Conservation (phyloP, 2,888 invertebrate genomes). For the Cosmorhoe ocellata region DNA sequence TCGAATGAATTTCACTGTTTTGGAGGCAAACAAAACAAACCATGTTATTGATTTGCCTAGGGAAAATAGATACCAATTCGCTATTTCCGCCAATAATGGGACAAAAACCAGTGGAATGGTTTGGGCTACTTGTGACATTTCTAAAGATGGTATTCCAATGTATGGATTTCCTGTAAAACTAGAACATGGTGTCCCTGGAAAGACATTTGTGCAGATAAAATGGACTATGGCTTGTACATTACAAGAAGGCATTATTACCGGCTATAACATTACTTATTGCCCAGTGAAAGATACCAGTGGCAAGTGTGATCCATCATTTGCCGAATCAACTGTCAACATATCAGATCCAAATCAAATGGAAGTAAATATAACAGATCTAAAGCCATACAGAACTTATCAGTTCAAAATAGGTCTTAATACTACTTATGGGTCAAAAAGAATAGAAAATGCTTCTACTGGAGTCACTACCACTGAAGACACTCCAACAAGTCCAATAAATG, state of each 20-base stretch:
- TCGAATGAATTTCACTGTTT: slow-evolving; percentile 69
- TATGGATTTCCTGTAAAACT: slow-evolving; percentile 74
- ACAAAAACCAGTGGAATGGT: slow-evolving; percentile 90
- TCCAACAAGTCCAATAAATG: slow-evolving; percentile 81
- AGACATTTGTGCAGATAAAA: slow-evolving; percentile 76
- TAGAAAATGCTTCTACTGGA: slow-evolving; percentile 80
- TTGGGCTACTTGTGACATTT: slow-evolving; percentile 88
- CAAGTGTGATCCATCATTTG: slow-evolving; percentile 78
- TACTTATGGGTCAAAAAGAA: slow-evolving; percentile 62
- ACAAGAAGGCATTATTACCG: slow-evolving; percentile 86
- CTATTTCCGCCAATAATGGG: slow-evolving; percentile 89
- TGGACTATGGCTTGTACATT: slow-evolving; percentile 92
- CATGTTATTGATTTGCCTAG: slow-evolving; percentile 83
- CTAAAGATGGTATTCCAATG: slow-evolving; percentile 77
- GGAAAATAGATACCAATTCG: slow-evolving; percentile 87
- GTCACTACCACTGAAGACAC: slow-evolving; percentile 88
- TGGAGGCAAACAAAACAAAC: slow-evolving; percentile 65
- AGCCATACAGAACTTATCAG: slow-evolving; percentile 89
- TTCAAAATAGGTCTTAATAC: slow-evolving; percentile 85
- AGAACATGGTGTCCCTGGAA: slow-evolving; percentile 61
- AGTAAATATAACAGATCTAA: slow-evolving; percentile 83
- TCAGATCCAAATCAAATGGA: slow-evolving; percentile 73
- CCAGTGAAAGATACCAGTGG: slow-evolving; percentile 79
- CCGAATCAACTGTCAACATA: slow-evolving; percentile 58
- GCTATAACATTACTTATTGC: slow-evolving; percentile 90